These are phyloP conservation scores for Xylocopa sonorina DNA, from an alignment of 1,140 invertebrate genomes.

Conservation along the genomic window DNA sequence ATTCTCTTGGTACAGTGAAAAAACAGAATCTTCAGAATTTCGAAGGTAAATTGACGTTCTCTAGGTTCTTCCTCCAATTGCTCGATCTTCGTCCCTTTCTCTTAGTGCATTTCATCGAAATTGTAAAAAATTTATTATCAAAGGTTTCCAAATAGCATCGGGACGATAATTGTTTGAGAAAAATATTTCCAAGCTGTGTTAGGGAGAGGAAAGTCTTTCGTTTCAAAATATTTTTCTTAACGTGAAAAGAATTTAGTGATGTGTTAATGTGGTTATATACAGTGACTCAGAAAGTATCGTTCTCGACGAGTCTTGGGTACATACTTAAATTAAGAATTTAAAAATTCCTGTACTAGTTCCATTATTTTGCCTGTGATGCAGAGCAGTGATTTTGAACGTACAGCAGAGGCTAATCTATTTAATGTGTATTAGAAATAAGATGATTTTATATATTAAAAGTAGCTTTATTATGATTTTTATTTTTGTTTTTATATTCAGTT, in stretches of 20 bases:
- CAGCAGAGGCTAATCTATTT: not conserved
- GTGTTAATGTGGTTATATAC: slow-evolving; percentile 51
- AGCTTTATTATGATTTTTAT: not conserved
- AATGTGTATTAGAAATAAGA: not conserved
- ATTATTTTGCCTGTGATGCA: not conserved
- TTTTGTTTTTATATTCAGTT: not conserved
- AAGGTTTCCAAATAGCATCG: not conserved
- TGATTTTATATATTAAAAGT: slow-evolving; percentile 1
- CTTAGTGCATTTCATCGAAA: slow-evolving; percentile 9
- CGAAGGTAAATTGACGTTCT: slow-evolving; percentile 48
- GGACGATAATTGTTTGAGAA: not conserved
- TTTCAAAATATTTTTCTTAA: not conserved
- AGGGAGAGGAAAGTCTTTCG: not conserved
- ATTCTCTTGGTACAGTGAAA: slow-evolving; percentile 34
- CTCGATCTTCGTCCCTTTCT: slow-evolving; percentile 33
- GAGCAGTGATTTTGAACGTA: not conserved
- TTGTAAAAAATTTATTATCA: not conserved
- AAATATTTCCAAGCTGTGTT: not conserved
- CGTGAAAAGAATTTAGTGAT: slow-evolving; percentile 17
- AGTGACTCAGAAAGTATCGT: slow-evolving; percentile 47
- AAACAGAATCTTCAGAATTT: slow-evolving; percentile 36
- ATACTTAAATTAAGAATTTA: not conserved
- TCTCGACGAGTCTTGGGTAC: slow-evolving; percentile 14
- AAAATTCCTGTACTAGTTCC: not conserved
- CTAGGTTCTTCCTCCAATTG: slow-evolving; percentile 43